A percentile compares a stretch with the other conserved stretches of the same genome.
Conservation (phyloP, 2,797 vertebrate genomes). For the Melanogrammus aeglefinus region DNA sequence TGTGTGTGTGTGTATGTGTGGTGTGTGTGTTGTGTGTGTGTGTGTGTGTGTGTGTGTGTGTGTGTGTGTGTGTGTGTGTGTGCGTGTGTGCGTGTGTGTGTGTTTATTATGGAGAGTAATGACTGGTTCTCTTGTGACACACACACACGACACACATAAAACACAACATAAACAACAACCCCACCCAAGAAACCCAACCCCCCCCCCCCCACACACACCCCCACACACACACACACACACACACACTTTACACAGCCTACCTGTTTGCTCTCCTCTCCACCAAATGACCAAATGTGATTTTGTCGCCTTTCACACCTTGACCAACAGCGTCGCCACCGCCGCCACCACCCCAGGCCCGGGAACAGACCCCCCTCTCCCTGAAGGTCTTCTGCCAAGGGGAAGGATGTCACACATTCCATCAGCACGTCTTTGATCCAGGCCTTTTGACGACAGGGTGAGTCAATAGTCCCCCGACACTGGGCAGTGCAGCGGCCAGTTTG, state of each 20-base stretch:
- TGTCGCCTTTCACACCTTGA: slow-evolving; percentile 65
- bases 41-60: too few species aligned
- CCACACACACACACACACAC: background rate
- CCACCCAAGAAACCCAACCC: background rate
- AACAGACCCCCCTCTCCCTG: background rate
- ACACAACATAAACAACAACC: background rate
- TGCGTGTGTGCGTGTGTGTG: too few species aligned
- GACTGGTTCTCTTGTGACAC: too few species aligned
- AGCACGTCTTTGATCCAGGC: background rate
- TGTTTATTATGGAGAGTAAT: too few species aligned
- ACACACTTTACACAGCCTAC: slow-evolving; percentile 17
- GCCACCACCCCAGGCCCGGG: slow-evolving; percentile 24
- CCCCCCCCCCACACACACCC: too few species aligned
- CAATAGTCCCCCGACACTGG: background rate
- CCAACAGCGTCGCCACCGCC: slow-evolving; percentile 42
- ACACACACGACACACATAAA: background rate
- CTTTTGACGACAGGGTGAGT: background rate
- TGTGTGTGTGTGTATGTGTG: too few species aligned
- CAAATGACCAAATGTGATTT: slow-evolving; percentile 63
- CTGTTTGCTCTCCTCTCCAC: slow-evolving; percentile 47
- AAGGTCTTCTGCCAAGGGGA: background rate
- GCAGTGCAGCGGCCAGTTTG: background rate
- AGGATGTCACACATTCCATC: slow-evolving; percentile 1
- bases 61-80: too few species aligned
- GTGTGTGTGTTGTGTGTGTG: too few species aligned